A percentile compares a stretch with the other conserved stretches of the same genome.
Conservation (phyloP, 2,888 invertebrate species). For the Napeogenes inachia region DNA sequence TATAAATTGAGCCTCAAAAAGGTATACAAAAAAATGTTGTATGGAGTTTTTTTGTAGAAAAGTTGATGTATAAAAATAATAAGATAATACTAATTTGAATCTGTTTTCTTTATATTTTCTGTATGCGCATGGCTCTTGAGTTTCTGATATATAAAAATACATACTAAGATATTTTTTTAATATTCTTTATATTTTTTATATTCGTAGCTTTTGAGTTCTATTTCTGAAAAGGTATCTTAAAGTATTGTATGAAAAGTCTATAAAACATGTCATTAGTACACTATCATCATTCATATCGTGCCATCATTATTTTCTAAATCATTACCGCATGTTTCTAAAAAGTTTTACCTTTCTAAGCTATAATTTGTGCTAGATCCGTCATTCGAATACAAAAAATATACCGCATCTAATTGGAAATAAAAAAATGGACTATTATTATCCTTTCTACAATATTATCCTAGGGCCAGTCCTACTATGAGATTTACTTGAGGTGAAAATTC, state of each 20-base stretch:
- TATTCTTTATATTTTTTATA: too few relatives aligned
- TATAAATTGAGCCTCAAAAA: conserved; percentile 10
- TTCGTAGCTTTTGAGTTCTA: too few relatives aligned
- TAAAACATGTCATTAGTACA: too few relatives aligned
- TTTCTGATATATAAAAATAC: too few relatives aligned
- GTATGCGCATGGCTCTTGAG: too few relatives aligned
- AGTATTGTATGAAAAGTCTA: too few relatives aligned
- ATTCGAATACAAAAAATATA: conserved; percentile 39
- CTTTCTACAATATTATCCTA: conserved; percentile 60
- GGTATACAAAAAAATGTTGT: conserved; percentile 2
- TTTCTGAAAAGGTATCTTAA: too few relatives aligned
- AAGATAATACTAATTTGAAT: too few relatives aligned
- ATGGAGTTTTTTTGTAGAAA: not conserved
- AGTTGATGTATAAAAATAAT: too few relatives aligned
- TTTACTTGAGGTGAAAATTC: conserved; percentile 2
- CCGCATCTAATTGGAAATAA: conserved; percentile 66
- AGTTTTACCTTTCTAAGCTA: conserved; percentile 39
- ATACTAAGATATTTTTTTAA: too few relatives aligned
- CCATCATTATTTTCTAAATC: conserved; percentile 18
- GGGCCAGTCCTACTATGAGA: conserved; percentile 34
- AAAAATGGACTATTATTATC: conserved; percentile 70
- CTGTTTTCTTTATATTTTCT: too few relatives aligned
- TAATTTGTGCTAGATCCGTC: conserved; percentile 54
- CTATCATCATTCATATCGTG: not conserved
- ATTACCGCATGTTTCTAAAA: conserved; percentile 17